Base-by-base conservation (phyloP, 2,113 vertebrate species). In the Casuarius casuarius region DNA sequence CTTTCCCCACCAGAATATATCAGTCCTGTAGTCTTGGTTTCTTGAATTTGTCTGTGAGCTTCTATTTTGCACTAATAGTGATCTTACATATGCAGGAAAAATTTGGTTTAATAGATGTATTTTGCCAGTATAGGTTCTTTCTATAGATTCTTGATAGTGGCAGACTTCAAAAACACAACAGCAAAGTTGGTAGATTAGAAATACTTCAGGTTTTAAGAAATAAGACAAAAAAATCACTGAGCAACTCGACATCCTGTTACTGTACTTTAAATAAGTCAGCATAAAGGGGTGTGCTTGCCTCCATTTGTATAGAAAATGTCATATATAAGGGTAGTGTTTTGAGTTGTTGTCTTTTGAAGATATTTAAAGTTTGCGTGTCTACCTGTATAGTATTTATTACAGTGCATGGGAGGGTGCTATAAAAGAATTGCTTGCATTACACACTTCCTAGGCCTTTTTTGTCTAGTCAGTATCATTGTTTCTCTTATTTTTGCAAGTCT, bases 401-500 rank as follows among this genome's bases (percentile, higher is more conserved):
- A 48, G 62, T 68, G 63, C 28, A 10, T 42, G 46, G 23, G 28
- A 75, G 23, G 54, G 40, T 54, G 48, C 62, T 87, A 4, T 48
- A 81, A 56, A 15, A 56, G 23, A 56, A 29, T 31, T 56, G n/a
- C 29, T 56, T 75, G 54, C 23, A 8, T n/a, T 49, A 5, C n/a
- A 17, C 3, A 0, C 48, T 81, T 86, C 46, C 4, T 14, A 62
- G 19, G 7, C 63, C 0, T 0, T 70, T 46, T 75, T 29, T 25
- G 26, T 74, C 61, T 73, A 1, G 51, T 52, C 20, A 22, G 54
- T 63, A n/a, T 5, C 21, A 17, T 9, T 4, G 25, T 82, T 76
- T 63, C 35, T 51, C 25, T 10, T 29, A 38, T 84, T 88, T n/a
- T n/a, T n/a, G 33, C 9, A 46, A 61, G 66, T 29, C 35, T 40